These are phyloP conservation scores for Automeris io DNA, from an alignment of 2,888 invertebrate genomes.

Conservation along the genomic window DNA sequence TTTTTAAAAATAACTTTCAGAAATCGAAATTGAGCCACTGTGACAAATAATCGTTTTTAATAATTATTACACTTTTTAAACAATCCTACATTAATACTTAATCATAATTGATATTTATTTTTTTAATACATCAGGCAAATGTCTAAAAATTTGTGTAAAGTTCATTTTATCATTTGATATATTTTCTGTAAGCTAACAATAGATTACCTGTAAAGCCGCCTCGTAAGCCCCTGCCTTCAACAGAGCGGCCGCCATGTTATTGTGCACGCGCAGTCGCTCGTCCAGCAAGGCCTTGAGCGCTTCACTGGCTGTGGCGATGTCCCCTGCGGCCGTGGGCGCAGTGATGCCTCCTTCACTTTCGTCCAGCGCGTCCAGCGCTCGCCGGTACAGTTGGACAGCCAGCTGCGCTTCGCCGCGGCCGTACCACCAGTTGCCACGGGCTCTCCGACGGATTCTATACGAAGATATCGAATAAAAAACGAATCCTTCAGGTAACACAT, in stretches of 20 bases:
- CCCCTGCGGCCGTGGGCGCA: constrained; percentile 70
- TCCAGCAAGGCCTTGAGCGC: constrained; percentile 78
- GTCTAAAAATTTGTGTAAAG: too few relatives aligned
- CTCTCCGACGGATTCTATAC: constrained; percentile 72
- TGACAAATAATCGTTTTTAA: too few relatives aligned
- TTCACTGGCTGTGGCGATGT: constrained; percentile 42
- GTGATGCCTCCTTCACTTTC: constrained; percentile 82
- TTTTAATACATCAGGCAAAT: too few relatives aligned
- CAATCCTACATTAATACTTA: too few relatives aligned
- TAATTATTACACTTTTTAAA: too few relatives aligned
- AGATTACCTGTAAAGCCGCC: constrained; percentile 82
- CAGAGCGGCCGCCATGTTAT: constrained; percentile 95
- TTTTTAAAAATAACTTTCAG: too few relatives aligned
- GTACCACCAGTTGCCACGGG: constrained; percentile 95
- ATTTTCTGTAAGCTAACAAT: too few relatives aligned
- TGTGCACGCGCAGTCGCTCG: constrained; percentile 89
- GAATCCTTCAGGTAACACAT: too few relatives aligned
- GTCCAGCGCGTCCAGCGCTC: constrained; percentile 89
- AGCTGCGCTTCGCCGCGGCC: constrained; percentile 86
- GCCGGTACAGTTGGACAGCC: constrained; percentile 91
- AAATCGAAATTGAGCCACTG: too few relatives aligned
- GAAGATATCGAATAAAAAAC: constrained; percentile 3
- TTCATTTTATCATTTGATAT: too few relatives aligned
- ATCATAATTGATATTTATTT: too few relatives aligned
- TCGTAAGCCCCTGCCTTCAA: constrained; percentile 91